Percentiles rank a stretch among this genome's conserved stretches.
Evolutionary conservation across 2,888 invertebrate genomes (phyloP).

Genomic region (Lochmaea crataegi): DNA sequence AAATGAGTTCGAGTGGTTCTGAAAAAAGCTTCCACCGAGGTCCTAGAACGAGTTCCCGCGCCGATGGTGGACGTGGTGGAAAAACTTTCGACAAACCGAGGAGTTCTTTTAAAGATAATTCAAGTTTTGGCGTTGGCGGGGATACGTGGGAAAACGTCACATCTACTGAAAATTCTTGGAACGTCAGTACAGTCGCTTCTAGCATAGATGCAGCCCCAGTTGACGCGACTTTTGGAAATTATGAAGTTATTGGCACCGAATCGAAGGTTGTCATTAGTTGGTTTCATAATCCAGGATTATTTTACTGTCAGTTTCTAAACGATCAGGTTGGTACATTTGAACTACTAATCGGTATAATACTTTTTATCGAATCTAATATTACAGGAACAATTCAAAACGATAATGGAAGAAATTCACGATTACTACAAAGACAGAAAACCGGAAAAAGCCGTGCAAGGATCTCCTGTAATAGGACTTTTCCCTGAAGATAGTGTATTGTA

Average conservation of each 20-base stretch:
- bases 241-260: conserved; percentile 63
- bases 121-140: conserved; percentile 8
- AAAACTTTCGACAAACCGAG: conserved; percentile 42
- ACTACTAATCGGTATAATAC: background rate
- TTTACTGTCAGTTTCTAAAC: conserved; percentile 67
- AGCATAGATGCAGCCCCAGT: conserved; percentile 53
- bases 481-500: conserved; percentile 79
- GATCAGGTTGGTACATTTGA: conserved; percentile 50
- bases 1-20: conserved; percentile 58
- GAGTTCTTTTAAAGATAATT: conserved; percentile 19
- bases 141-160: conserved; percentile 25
- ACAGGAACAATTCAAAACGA: conserved; percentile 70
- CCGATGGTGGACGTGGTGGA: conserved; percentile 41
- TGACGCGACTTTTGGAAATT: conserved; percentile 48
- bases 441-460: conserved; percentile 68
- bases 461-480: conserved; percentile 77
- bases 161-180: conserved; percentile 50
- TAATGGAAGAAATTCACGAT: conserved; percentile 79
- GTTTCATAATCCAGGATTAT: conserved; percentile 80
- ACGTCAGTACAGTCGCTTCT: conserved; percentile 48
- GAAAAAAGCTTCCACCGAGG: conserved; percentile 57
- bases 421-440: conserved; percentile 68
- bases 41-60: conserved; percentile 51
- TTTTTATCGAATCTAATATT: conserved; percentile 26
- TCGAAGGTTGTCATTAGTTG: conserved; percentile 76